Base-by-base conservation (phyloP, 2,888 invertebrate species). In the Andricus curvator region DNA sequence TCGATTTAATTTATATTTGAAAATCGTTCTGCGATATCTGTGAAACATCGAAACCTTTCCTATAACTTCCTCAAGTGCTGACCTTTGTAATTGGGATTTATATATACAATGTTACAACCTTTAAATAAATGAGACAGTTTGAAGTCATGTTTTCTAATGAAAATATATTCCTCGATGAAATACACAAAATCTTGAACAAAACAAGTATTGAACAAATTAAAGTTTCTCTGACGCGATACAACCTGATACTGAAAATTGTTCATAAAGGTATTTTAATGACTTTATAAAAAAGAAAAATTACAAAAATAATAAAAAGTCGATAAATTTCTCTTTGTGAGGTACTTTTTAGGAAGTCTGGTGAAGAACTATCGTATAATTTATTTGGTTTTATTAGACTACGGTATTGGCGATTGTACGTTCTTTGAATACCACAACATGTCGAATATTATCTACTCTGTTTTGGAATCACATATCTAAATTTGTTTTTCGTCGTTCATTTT, bases 391-490 rank as follows among this genome's bases (percentile, higher is more conserved):
- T 29, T 64, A 25, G 17, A 29, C 60, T 22, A 56, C n/a, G 22
- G 25, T 25, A 64, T 64, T 29, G 15, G 29, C 15, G 15, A 29
- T 64, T 17, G 25, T 29, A 5, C 15, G 29, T 17, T 29, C 29
- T 64, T 29, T 6, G 8, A 64, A 64, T 64, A 64, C 29, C 64
- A 17, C 64, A 17, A 17, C 8, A 15, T 8, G 25, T 78, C 20
- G n/a, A 20, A 77, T 64, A 68, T 78, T 77, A 78, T 44, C 77
- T 77, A 77, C 60, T 44, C 56, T 29, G 67, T 80, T 76, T 78
- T 51, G 37, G 56, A 44, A 81, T 80, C 66, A 81, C 81, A 78
- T 78, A 81, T 79, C n/a, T 48, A 79, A 79, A 77, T 48, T 77
- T 29, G 48, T 56, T 68, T 41, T 77, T 51, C 67, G 37, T 77